phyloP scores from a whole-genome alignment of 1,140 invertebrate species.

The Eubasilissa regina region DNA sequence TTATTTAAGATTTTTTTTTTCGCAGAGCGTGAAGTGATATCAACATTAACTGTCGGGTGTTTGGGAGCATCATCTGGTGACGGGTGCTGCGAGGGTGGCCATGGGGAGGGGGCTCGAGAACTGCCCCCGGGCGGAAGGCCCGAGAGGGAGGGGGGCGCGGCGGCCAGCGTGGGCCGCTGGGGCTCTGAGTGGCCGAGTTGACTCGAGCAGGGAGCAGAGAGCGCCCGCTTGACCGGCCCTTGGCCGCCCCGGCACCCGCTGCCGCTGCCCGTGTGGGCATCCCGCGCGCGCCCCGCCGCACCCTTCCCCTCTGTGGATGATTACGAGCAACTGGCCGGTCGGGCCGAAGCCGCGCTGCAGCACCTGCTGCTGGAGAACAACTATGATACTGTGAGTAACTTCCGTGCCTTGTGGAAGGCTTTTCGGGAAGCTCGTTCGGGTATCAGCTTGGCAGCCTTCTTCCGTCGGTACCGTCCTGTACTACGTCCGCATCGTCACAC shows the following conservation, averaged over 20 bases:
- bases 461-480: constrained; percentile 81
- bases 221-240: constrained; percentile 66
- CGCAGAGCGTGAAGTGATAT: constrained; percentile 78
- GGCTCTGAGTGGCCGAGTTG: constrained; percentile 94
- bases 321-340: constrained; percentile 85
- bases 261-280: constrained; percentile 74
- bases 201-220: constrained; percentile 80
- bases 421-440: constrained; percentile 64
- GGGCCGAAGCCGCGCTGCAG: constrained; percentile 83
- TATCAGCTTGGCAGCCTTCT: constrained; percentile 76
- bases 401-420: constrained; percentile 84
- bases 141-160: constrained; percentile 84
- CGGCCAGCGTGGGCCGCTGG: constrained; percentile 87
- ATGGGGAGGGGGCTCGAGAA: constrained; percentile 63
- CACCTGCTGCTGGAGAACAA: constrained; percentile 83
- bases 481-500: constrained; percentile 86
- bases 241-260: constrained; percentile 79
- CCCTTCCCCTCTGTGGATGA: constrained; percentile 68
- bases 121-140: constrained; percentile 67
- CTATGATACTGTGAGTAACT: constrained; percentile 91
- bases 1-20: background rate
- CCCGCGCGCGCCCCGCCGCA: constrained; percentile 76
- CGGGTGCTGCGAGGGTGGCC: constrained; percentile 68
- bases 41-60: constrained; percentile 74
- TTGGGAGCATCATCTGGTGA: constrained; percentile 68